Conservation (phyloP, 2,113 vertebrate genomes). For the Sceloporus undulatus region DNA sequence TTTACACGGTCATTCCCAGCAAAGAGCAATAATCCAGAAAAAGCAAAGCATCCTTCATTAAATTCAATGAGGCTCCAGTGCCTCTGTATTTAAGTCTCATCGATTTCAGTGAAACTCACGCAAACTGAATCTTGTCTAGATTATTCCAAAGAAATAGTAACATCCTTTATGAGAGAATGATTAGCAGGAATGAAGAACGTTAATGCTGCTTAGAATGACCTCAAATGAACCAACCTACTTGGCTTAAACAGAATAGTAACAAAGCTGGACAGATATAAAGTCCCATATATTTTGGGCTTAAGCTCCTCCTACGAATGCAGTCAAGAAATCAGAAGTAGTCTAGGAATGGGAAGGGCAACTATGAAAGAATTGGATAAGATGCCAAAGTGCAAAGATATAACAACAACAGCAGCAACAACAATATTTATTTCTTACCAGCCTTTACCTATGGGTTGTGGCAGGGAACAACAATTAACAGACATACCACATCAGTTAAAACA, state of each 20-base stretch:
- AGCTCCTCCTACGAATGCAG: neutral
- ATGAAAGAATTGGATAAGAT: no score
- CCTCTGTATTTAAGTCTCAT: neutral
- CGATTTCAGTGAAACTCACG: neutral
- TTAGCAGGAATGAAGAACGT: neutral
- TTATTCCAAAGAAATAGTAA: constrained; percentile 13
- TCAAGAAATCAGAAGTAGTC: no score
- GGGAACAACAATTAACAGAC: no score
- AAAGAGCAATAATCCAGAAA: neutral
- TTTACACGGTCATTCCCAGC: neutral
- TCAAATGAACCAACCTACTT: neutral
- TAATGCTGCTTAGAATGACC: neutral
- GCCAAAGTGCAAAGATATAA: no score
- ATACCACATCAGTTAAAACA: no score
- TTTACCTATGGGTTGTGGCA: no score
- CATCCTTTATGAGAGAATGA: neutral
- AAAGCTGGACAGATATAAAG: neutral
- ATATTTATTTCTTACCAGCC: no score
- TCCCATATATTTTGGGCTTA: neutral
- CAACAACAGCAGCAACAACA: no score
- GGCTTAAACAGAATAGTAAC: neutral
- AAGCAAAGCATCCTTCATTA: neutral
- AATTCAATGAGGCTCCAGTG: neutral
- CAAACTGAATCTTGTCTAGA: constrained; percentile 4
- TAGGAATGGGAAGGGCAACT: no score